phyloP scores from a whole-genome alignment of 2,797 vertebrate species.

The Tiaroga cobitis region DNA sequence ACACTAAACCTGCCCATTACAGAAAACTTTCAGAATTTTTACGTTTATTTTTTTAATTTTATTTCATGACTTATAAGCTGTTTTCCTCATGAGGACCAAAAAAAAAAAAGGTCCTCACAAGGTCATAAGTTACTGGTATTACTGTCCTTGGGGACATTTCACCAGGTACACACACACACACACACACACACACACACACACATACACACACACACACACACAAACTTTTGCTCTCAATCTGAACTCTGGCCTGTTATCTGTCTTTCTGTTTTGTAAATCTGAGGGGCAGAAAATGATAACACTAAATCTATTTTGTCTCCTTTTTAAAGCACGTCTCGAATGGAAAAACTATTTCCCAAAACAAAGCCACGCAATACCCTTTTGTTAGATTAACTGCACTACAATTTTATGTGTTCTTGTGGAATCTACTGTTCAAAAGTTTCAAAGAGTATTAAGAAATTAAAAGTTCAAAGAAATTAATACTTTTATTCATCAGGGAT shows the following conservation, averaged over 20 bases:
- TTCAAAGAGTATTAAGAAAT: too few relatives aligned
- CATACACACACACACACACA: background rate
- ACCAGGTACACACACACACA: background rate
- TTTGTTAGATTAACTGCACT: background rate
- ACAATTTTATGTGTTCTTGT: background rate
- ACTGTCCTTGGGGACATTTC: too few relatives aligned
- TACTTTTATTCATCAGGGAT: background rate
- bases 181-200: too few relatives aligned
- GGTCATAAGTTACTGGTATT: too few relatives aligned
- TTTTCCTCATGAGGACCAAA: too few relatives aligned
- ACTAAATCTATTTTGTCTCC: slow-evolving; percentile 33
- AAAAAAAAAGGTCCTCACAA: too few relatives aligned
- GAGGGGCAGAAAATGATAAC: background rate
- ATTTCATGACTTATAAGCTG: too few relatives aligned
- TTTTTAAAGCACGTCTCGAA: background rate
- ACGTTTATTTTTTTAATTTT: too few relatives aligned
- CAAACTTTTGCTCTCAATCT: background rate
- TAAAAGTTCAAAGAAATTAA: background rate
- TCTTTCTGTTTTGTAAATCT: slow-evolving; percentile 37
- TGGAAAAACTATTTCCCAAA: slow-evolving; percentile 6
- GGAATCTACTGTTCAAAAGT: background rate
- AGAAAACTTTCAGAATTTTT: too few relatives aligned
- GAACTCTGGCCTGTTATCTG: slow-evolving; percentile 7
- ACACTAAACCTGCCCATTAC: too few relatives aligned
- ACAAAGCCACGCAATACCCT: background rate